Evolutionary conservation across 2,888 invertebrate species (phyloP).

Genomic region (Tridacna crocea): DNA sequence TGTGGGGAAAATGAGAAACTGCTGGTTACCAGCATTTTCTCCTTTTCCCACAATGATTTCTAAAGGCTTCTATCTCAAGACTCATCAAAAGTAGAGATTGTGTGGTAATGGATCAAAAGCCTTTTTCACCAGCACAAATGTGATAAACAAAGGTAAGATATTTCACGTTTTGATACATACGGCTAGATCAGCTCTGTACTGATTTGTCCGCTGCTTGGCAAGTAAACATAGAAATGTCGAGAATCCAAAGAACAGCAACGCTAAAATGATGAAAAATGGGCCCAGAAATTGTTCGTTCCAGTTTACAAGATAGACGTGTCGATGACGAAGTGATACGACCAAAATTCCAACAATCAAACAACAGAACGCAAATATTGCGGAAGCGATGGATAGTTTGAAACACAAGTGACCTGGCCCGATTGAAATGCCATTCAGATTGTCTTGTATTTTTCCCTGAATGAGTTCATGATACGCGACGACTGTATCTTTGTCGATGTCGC

Average conservation of each 20-base stretch:
- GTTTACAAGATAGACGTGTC: conserved; percentile 77
- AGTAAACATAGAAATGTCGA: conserved; percentile 68
- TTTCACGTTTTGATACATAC: conserved; percentile 63
- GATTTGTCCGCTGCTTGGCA: conserved; percentile 72
- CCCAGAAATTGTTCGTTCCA: conserved; percentile 77
- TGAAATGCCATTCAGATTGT: conserved; percentile 72
- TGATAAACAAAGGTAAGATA: no score
- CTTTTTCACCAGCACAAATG: no score
- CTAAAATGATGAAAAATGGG: conserved; percentile 75
- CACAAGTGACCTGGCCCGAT: conserved; percentile 75
- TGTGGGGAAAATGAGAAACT: no score
- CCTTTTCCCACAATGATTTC: neutral
- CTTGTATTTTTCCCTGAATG: conserved; percentile 74
- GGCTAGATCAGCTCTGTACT: conserved; percentile 74
- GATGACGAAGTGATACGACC: conserved; percentile 71
- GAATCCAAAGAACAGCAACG: conserved; percentile 68
- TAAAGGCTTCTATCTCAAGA: no score
- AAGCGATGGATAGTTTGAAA: conserved; percentile 58
- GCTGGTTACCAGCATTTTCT: no score
- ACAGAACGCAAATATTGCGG: conserved; percentile 63
- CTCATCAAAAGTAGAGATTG: no score
- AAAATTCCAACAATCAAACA: conserved; percentile 71
- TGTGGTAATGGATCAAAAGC: no score
- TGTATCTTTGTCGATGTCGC: conserved; percentile 76
- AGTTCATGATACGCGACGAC: conserved; percentile 78